These are phyloP conservation scores for Mugil cephalus DNA, from an alignment of 2,113 vertebrate genomes.

Conservation along the genomic window DNA sequence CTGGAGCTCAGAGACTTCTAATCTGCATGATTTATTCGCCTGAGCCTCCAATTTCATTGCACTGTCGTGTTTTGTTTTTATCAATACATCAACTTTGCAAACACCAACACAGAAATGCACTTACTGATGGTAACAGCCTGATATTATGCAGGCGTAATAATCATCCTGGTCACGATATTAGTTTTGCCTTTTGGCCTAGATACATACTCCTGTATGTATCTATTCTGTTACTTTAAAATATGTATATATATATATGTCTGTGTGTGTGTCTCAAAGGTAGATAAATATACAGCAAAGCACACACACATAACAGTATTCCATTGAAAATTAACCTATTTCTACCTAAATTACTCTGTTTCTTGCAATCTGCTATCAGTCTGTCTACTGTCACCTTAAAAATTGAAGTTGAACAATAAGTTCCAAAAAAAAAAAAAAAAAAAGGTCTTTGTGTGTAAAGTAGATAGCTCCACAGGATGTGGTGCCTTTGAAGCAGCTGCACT, in stretches of 20 bases:
- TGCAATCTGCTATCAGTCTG: too few species aligned
- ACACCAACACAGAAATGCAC: neutral
- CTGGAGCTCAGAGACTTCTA: neutral
- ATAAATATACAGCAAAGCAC: too few species aligned
- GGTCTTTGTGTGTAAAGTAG: neutral
- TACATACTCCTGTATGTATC: neutral
- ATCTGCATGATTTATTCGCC: neutral
- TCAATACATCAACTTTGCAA: neutral
- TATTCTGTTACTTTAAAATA: too few species aligned
- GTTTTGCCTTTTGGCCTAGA: neutral
- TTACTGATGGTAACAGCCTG: neutral
- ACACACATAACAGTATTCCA: too few species aligned
- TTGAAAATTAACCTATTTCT: too few species aligned
- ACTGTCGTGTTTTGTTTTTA: neutral
- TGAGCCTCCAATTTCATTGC: neutral
- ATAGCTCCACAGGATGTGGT: neutral
- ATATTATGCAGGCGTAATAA: neutral
- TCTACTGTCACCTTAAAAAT: too few species aligned
- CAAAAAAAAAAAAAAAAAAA: too few species aligned
- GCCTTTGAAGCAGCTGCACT: conserved; percentile 26
- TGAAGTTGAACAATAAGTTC: too few species aligned
- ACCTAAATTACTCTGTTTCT: too few species aligned
- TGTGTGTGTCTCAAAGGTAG: too few species aligned
- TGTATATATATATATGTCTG: too few species aligned
- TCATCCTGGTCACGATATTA: neutral